phyloP scores from a whole-genome alignment of 2,888 invertebrate species.

The Drosophila setosimentum region DNA sequence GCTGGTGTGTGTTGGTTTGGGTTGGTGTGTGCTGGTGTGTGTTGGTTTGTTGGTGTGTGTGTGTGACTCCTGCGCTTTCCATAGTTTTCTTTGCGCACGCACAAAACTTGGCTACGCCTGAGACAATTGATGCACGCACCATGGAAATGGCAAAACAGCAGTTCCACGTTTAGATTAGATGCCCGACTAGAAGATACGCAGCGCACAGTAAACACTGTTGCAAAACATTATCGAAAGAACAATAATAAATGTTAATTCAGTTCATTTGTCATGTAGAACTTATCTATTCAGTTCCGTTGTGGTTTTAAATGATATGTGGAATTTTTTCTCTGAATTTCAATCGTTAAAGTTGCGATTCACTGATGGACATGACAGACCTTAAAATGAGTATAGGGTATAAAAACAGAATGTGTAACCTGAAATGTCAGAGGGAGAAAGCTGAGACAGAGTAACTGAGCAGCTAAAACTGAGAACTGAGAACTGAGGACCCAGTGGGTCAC shows the following conservation, averaged over 20 bases:
- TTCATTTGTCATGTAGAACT: too few relatives aligned
- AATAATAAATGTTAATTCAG: background rate
- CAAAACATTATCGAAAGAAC: background rate
- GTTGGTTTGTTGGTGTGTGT: constrained; percentile 10
- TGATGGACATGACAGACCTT: background rate
- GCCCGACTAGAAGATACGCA: background rate
- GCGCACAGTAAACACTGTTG: background rate
- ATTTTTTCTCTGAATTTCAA: background rate
- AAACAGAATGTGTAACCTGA: constrained; percentile 38
- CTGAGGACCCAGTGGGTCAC: constrained; percentile 39
- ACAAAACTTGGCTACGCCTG: constrained; percentile 51
- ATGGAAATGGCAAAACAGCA: background rate
- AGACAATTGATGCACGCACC: constrained; percentile 73
- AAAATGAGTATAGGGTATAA: background rate
- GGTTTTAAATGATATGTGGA: background rate
- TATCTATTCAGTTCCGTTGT: too few relatives aligned
- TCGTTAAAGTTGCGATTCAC: background rate
- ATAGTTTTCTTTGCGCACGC: constrained; percentile 62
- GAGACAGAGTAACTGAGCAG: constrained; percentile 5
- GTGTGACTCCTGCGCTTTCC: constrained; percentile 54
- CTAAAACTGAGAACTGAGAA: constrained; percentile 35
- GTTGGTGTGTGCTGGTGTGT: background rate
- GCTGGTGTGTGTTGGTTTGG: background rate
- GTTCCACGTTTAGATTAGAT: background rate
- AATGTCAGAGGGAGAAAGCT: constrained; percentile 33